phyloP scores from a whole-genome alignment of 2,888 invertebrate species.

The Apodemia mormo region DNA sequence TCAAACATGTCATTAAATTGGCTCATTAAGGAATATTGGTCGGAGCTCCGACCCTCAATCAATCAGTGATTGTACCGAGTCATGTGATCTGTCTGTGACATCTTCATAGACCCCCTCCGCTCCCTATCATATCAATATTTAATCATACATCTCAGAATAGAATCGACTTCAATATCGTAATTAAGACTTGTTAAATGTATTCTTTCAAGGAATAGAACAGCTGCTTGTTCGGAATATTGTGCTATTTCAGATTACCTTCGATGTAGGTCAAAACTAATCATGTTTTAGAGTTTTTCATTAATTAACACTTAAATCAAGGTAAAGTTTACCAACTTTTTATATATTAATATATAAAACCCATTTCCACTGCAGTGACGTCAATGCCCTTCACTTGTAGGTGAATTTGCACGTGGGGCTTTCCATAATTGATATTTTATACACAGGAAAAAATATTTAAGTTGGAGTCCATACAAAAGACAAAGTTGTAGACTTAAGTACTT shows the following conservation, averaged over 20 bases:
- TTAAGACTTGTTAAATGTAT: slow-evolving; percentile 35
- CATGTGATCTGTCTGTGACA: slow-evolving; percentile 17
- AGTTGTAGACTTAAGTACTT: too few species aligned
- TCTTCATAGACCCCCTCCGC: slow-evolving; percentile 25
- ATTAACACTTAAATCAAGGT: too few species aligned
- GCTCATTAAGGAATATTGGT: neutral
- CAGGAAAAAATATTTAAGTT: too few species aligned
- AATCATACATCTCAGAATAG: neutral
- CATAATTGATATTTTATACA: too few species aligned
- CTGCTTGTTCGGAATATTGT: neutral
- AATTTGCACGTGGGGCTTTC: too few species aligned
- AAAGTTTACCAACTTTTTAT: too few species aligned
- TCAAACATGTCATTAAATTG: neutral
- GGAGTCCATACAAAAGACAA: too few species aligned
- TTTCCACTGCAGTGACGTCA: too few species aligned
- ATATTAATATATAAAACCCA: too few species aligned
- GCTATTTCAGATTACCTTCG: neutral
- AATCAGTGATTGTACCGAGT: neutral
- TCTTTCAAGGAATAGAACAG: neutral
- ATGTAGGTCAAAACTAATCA: too few species aligned
- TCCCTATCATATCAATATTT: slow-evolving; percentile 27
- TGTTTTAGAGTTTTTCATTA: too few species aligned
- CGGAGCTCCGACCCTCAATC: neutral
- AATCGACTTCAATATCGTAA: slow-evolving; percentile 26
- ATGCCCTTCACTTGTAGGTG: too few species aligned